phyloP scores from a whole-genome alignment of 2,888 invertebrate genomes.

The Apoderus coryli region DNA sequence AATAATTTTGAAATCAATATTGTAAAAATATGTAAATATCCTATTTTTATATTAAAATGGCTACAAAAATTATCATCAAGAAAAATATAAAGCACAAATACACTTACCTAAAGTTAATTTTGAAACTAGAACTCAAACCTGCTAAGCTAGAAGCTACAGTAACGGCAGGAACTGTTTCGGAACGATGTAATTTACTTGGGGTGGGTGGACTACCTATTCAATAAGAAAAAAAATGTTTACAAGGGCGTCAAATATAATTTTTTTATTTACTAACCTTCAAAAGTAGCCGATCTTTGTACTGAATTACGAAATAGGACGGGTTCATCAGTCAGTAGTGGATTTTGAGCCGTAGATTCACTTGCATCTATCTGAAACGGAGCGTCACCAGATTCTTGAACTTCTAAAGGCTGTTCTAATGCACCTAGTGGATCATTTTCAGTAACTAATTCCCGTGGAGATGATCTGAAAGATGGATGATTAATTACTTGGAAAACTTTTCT shows the following conservation, averaged over 20 bases:
- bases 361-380: slow-evolving; percentile 17
- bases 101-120: slow-evolving; percentile 76
- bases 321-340: slow-evolving; percentile 39
- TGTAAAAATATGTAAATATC: too few relatives aligned
- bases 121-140: slow-evolving; percentile 67
- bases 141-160: slow-evolving; percentile 64
- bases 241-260: too few relatives aligned
- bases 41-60: too few relatives aligned
- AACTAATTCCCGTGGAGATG: slow-evolving; percentile 69
- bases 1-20: too few relatives aligned
- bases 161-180: slow-evolving; percentile 59
- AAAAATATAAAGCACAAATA: too few relatives aligned
- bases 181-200: slow-evolving; percentile 45
- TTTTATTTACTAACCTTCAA: too few relatives aligned
- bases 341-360: slow-evolving; percentile 28
- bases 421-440: slow-evolving; percentile 87
- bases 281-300: slow-evolving; percentile 39
- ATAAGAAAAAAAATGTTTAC: too few relatives aligned
- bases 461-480: slow-evolving; percentile 34
- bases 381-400: slow-evolving; percentile 16
- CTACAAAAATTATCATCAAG: too few relatives aligned
- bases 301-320: slow-evolving; percentile 47
- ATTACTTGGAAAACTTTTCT: slow-evolving; percentile 2
- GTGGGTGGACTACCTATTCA: slow-evolving; percentile 29
- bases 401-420: slow-evolving; percentile 42